Percentiles rank a stretch among this genome's conserved stretches.
phyloP scores from a whole-genome alignment of 2,797 vertebrate genomes.

The Spheniscus humboldti region DNA sequence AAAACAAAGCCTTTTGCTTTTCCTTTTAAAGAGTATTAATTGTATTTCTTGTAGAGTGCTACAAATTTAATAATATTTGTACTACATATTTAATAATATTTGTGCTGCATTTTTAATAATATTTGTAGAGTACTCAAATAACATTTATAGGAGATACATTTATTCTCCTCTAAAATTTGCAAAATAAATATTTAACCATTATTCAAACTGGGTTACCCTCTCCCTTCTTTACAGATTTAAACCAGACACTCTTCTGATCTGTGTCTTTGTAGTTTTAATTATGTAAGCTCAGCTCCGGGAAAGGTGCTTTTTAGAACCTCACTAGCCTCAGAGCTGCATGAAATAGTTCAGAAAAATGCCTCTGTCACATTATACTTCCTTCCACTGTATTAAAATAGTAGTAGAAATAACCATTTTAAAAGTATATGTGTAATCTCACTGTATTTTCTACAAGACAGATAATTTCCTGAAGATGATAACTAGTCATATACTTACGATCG shows the following conservation, averaged over 20 bases:
- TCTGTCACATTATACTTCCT: not conserved
- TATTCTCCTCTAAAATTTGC: not conserved
- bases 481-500: fast-evolving
- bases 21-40: not conserved
- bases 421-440: not conserved
- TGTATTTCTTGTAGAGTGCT: not conserved
- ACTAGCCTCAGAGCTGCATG: not conserved
- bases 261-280: not conserved
- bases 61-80: not conserved
- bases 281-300: not conserved
- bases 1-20: not conserved
- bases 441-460: not conserved
- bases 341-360: not conserved
- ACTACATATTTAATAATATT: too few species aligned
- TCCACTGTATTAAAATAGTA: not conserved
- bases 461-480: not conserved
- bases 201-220: not conserved
- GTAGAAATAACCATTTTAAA: not conserved
- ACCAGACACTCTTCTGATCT: not conserved
- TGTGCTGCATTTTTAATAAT: not conserved
- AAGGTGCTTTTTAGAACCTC: not conserved
- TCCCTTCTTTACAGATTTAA: not conserved
- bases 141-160: not conserved
- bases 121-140: not conserved
- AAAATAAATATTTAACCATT: not conserved